Evolutionary conservation across 2,888 invertebrate species (phyloP).

Genomic region (Cataglyphis altisquamis): DNA sequence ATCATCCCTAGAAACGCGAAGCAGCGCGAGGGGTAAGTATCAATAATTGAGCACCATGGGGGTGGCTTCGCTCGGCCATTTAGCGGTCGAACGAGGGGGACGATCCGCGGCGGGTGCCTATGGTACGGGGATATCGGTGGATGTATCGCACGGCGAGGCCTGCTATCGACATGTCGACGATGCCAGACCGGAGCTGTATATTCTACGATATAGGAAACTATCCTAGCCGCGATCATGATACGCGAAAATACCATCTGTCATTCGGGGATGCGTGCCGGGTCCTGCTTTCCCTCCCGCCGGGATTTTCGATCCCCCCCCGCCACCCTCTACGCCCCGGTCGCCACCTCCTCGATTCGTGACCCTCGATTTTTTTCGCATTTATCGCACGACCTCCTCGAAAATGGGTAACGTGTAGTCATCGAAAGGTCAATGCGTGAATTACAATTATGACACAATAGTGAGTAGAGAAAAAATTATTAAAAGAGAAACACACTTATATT

Average conservation of each 20-base stretch:
- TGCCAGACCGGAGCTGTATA: conserved; percentile 78
- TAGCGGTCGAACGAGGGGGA: conserved; percentile 83
- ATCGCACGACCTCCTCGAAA: neutral
- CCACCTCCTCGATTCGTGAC: conserved; percentile 5
- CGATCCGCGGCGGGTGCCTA: conserved; percentile 73
- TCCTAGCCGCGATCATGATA: conserved; percentile 83
- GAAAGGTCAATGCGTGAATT: neutral
- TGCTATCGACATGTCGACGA: conserved; percentile 86
- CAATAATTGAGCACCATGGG: conserved; percentile 85
- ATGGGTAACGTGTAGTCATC: neutral
- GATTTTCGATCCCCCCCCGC: conserved; percentile 60
- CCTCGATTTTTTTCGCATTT: conserved; percentile 26
- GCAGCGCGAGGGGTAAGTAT: conserved; percentile 80
- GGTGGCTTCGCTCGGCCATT: conserved; percentile 83
- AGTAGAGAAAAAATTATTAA: neutral
- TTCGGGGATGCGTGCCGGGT: conserved; percentile 79
- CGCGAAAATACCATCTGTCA: conserved; percentile 85
- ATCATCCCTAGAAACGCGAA: conserved; percentile 61
- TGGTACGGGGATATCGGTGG: conserved; percentile 81
- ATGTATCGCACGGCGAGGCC: conserved; percentile 84
- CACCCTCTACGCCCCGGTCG: neutral
- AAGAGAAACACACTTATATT: neutral
- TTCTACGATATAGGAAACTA: conserved; percentile 81
- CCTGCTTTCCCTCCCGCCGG: conserved; percentile 47
- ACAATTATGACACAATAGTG: neutral